Base-by-base conservation (phyloP, 2,888 invertebrate genomes). In the Frankliniella intonsa region DNA sequence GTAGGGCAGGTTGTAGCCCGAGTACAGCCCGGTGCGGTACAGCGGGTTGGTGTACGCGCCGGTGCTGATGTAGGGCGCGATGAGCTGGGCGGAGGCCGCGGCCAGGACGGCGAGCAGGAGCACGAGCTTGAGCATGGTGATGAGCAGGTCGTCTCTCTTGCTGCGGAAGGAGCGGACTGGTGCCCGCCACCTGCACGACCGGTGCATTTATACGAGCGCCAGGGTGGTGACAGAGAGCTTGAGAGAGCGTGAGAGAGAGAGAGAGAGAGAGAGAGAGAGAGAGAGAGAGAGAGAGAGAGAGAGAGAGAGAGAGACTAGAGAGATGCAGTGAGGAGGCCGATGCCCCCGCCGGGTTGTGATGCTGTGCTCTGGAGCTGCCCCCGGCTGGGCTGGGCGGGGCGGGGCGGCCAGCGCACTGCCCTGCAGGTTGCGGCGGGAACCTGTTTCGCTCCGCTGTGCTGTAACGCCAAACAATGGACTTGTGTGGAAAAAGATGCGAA, bases 1-100 rank as follows among this genome's bases (percentile, higher is more conserved):
- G 69, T 76, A 76, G 69, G 69, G 69, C 69, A 76, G 69, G 69
- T n/a, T 22, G 69, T 76, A 76, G 69, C 69, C 69, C 25, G n/a
- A 9, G 25, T 76, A 76, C 22, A 76, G 69, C 12, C 69, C 69
- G 69, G 3, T 12, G 69, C 69, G 69, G 25, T 76, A 76, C 22
- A 76, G 69, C 22, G 69, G 69, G 69, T 22, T 76, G 69, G 22
- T 76, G 69, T 76, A 76, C 25, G 69, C 22, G 69, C 25, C 25
- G 38, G 38, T 38, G 69, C 22, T 12, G 69, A 76, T 25, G 69
- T 76, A 76, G 22, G 69, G 69, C 3, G 69, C 25, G 69, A 76
- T 76, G 69, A 25, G 25, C 69, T 76, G 69, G 69, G 69, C 69
- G 69, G 69, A 76, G 25, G 69, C 69, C 69, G 25, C 69, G 25